A percentile compares a stretch with the other conserved stretches of the same genome.
These are phyloP conservation scores for Drosophila sucinea DNA, from an alignment of 1,140 invertebrate genomes.

Conservation along the genomic window DNA sequence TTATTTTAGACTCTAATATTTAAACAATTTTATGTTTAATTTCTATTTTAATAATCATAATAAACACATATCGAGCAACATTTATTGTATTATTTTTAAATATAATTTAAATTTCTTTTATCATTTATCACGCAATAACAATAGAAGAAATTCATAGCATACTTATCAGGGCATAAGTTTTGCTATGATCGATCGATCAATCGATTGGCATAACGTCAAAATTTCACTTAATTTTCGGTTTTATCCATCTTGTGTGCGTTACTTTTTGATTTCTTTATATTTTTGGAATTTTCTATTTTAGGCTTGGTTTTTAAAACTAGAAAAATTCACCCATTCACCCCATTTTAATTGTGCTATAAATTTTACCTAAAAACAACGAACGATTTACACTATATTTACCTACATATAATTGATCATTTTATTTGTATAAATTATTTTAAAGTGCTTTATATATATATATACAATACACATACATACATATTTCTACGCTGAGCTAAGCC, in stretches of 20 bases:
- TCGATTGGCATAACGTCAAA: conserved; percentile 20
- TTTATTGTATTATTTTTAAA: conserved; percentile 46
- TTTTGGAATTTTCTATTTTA: conserved; percentile 74
- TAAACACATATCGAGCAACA: conserved; percentile 40
- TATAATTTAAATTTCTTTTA: conserved; percentile 24
- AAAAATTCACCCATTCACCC: conserved; percentile 51
- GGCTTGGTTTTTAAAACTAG: conserved; percentile 70
- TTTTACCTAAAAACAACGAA: conserved; percentile 49
- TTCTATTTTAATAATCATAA: conserved; percentile 35
- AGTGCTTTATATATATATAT: conserved; percentile 43
- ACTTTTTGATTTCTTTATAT: conserved; percentile 3
- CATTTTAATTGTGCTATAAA: conserved; percentile 46
- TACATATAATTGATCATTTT: conserved; percentile 28
- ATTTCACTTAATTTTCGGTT: not conserved
- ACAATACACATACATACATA: conserved; percentile 1
- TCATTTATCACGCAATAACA: conserved; percentile 12
- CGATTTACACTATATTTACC: conserved; percentile 38
- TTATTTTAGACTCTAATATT: conserved; percentile 47
- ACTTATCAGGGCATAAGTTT: conserved; percentile 57
- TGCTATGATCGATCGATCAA: conserved; percentile 36
- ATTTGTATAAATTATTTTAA: conserved; percentile 49
- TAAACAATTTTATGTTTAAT: conserved; percentile 54
- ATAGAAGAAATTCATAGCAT: conserved; percentile 39
- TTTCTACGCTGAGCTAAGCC: conserved; percentile 26
- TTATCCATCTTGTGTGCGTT: not conserved